These are phyloP conservation scores for Ochropacha duplaris DNA, from an alignment of 2,888 invertebrate species.

Conservation along the genomic window DNA sequence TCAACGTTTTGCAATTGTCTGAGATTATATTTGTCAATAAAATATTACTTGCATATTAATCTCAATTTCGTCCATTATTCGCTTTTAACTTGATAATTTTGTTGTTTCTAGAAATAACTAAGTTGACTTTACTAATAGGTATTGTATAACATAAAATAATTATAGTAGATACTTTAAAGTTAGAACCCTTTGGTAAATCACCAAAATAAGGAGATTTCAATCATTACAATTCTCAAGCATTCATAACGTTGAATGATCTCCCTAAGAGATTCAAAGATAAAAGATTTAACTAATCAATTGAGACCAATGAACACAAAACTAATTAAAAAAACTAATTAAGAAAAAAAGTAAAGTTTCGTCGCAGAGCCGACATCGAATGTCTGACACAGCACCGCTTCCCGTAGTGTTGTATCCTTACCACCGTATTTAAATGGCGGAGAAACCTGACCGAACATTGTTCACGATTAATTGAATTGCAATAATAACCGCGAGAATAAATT, in stretches of 20 bases:
- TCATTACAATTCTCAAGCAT: too few species aligned
- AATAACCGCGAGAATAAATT: slow-evolving; percentile 75
- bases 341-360: slow-evolving; percentile 27
- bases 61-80: neutral
- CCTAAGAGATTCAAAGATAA: neutral
- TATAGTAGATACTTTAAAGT: too few species aligned
- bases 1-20: slow-evolving; percentile 22
- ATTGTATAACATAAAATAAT: too few species aligned
- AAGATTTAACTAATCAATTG: neutral
- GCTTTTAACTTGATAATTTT: too few species aligned
- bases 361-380: slow-evolving; percentile 22
- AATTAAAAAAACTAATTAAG: neutral
- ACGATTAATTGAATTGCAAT: slow-evolving; percentile 80
- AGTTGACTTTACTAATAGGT: too few species aligned
- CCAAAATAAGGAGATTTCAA: too few species aligned
- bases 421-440: slow-evolving; percentile 34
- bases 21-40: slow-evolving; percentile 8
- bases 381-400: slow-evolving; percentile 25
- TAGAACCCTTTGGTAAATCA: too few species aligned
- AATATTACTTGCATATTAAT: neutral
- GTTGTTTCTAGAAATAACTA: too few species aligned
- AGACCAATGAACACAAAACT: neutral
- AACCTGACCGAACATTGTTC: slow-evolving; percentile 67
- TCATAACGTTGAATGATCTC: neutral
- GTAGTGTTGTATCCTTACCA: slow-evolving; percentile 27